phyloP scores from a whole-genome alignment of 2,888 invertebrate genomes.

The Parochlus steinenii region DNA sequence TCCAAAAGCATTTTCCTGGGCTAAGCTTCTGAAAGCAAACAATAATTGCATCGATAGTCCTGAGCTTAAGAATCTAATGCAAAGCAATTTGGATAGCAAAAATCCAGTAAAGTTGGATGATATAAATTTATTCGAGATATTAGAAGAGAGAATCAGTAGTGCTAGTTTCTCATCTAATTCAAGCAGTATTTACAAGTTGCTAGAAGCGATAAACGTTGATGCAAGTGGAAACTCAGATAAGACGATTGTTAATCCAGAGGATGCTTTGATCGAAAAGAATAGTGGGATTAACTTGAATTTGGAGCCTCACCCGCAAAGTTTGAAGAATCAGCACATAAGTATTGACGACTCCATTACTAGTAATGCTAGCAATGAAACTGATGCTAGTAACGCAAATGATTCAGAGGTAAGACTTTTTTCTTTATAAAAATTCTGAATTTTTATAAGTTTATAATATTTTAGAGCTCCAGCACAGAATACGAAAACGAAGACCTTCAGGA shows the following conservation, averaged over 20 bases:
- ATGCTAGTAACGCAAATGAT: not conserved
- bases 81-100: slow-evolving; percentile 13
- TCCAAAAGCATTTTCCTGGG: slow-evolving; percentile 24
- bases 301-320: slow-evolving; percentile 7
- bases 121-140: slow-evolving; percentile 56
- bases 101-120: slow-evolving; percentile 42
- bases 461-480: no score
- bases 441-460: slow-evolving; percentile 17
- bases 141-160: slow-evolving; percentile 55
- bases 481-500: slow-evolving; percentile 15
- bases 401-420: not conserved
- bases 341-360: slow-evolving; percentile 14
- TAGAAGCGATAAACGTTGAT: slow-evolving; percentile 33
- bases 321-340: slow-evolving; percentile 5
- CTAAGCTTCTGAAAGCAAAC: slow-evolving; percentile 30
- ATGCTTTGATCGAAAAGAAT: slow-evolving; percentile 20
- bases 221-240: slow-evolving; percentile 32
- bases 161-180: slow-evolving; percentile 56
- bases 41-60: slow-evolving; percentile 18
- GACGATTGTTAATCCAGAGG: slow-evolving; percentile 25
- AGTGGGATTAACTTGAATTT: not conserved
- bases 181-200: slow-evolving; percentile 40
- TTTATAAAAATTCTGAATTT: slow-evolving; percentile 12
- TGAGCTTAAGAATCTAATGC: slow-evolving; percentile 12
- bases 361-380: not conserved